phyloP scores from a whole-genome alignment of 37 sponge, comb jelly and placozoan species.

The Corticium candelabrum region DNA sequence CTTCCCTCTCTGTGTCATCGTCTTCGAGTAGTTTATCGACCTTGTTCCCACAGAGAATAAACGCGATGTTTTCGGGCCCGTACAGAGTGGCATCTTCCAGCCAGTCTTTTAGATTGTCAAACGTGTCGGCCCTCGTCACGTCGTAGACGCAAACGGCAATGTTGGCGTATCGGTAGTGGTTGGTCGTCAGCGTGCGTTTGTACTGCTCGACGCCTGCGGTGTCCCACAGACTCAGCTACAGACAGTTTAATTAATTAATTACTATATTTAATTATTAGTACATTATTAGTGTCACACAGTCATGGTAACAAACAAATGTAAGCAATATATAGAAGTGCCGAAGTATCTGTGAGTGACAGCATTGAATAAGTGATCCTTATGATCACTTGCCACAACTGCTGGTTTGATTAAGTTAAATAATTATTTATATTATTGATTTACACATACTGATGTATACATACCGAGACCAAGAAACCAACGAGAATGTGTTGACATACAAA shows the following conservation, averaged over 20 bases:
- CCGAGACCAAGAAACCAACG: too few relatives aligned
- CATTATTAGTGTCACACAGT: too few relatives aligned
- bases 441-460: too few relatives aligned
- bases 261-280: not conserved
- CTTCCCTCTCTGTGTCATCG: not conserved
- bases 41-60: not conserved
- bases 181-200: not conserved
- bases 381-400: too few relatives aligned
- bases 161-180: not conserved
- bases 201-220: not conserved
- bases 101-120: not conserved
- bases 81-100: not conserved
- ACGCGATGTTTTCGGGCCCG: not conserved
- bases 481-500: too few relatives aligned
- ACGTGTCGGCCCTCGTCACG: not conserved
- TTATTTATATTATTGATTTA: too few relatives aligned
- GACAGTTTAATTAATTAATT: conserved; percentile 3
- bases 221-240: not conserved
- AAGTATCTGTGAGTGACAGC: too few relatives aligned
- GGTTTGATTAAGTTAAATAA: too few relatives aligned
- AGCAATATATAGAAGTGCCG: too few relatives aligned
- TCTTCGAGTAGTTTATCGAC: not conserved
- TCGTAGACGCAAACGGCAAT: not conserved
- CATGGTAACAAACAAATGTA: too few relatives aligned
- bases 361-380: too few relatives aligned